These are phyloP conservation scores for Nothoprocta pentlandii DNA, from an alignment of 2,113 vertebrate species.

Conservation along the genomic window DNA sequence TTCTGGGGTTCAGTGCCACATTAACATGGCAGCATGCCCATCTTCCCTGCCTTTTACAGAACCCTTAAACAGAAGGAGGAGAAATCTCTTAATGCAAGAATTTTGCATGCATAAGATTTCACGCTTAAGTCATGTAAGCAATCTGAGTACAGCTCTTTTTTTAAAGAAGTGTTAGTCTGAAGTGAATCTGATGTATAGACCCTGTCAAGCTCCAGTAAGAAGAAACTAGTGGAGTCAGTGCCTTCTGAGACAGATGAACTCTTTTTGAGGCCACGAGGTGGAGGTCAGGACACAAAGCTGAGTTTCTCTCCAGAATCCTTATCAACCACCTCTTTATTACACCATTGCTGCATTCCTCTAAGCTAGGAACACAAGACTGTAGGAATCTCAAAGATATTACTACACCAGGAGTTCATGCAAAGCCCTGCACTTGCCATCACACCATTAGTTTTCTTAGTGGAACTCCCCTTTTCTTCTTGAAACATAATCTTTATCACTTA, in stretches of 20 bases:
- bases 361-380: not conserved
- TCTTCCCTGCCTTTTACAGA: not conserved
- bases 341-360: not conserved
- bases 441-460: not conserved
- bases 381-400: not conserved
- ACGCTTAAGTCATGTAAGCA: not conserved
- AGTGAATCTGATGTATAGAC: not conserved
- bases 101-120: not conserved
- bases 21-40: rapidly evolving
- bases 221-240: not conserved
- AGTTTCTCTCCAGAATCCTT: not conserved
- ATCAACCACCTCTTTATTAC: not conserved
- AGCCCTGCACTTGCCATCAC: not conserved
- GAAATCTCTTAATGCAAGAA: not conserved
- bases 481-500: not conserved
- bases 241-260: not conserved
- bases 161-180: not conserved
- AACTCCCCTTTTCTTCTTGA: not conserved
- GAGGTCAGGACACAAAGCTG: not conserved
- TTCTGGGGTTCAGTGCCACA: not conserved
- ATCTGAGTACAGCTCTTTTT: not conserved
- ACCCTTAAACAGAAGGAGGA: not conserved
- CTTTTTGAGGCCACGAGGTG: not conserved
- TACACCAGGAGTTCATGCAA: not conserved
- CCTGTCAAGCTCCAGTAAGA: not conserved